Conservation (phyloP, 2,797 vertebrate genomes). For the Chlorospingus semifuscus region DNA sequence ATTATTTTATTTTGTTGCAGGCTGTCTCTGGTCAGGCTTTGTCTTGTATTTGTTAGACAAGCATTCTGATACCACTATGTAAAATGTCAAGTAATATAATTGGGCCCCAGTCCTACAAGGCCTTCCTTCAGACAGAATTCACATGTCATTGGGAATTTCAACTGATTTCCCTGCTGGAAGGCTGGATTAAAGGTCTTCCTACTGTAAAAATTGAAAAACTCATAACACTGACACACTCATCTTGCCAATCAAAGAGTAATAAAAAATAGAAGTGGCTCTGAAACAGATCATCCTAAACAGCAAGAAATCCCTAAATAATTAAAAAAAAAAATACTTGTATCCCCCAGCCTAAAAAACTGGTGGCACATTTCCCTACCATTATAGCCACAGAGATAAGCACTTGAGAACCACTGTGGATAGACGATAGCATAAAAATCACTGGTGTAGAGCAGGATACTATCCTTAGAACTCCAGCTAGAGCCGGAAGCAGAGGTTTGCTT, state of each 20-base stretch:
- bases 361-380: not conserved
- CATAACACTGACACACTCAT: slow-evolving; percentile 24
- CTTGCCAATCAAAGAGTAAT: slow-evolving; percentile 49
- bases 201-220: slow-evolving; percentile 54
- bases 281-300: not conserved
- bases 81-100: slow-evolving; percentile 64
- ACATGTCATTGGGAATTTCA: slow-evolving; percentile 44
- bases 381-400: not conserved
- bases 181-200: slow-evolving; percentile 50
- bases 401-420: not conserved
- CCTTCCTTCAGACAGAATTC: slow-evolving; percentile 36
- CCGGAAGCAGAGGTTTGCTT: not conserved
- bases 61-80: slow-evolving; percentile 27
- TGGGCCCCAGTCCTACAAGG: slow-evolving; percentile 28
- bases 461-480: not conserved
- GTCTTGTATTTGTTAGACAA: slow-evolving; percentile 57
- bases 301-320: slow-evolving; percentile 29
- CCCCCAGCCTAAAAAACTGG: not conserved
- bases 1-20: slow-evolving; percentile 36
- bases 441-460: not conserved
- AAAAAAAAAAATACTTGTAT: not conserved
- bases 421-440: not conserved
- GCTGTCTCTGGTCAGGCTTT: slow-evolving; percentile 25
- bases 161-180: slow-evolving; percentile 54
- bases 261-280: not conserved